Evolutionary conservation across 2,888 invertebrate genomes (phyloP).

Genomic region (Acanthosepion lycidas): DNA sequence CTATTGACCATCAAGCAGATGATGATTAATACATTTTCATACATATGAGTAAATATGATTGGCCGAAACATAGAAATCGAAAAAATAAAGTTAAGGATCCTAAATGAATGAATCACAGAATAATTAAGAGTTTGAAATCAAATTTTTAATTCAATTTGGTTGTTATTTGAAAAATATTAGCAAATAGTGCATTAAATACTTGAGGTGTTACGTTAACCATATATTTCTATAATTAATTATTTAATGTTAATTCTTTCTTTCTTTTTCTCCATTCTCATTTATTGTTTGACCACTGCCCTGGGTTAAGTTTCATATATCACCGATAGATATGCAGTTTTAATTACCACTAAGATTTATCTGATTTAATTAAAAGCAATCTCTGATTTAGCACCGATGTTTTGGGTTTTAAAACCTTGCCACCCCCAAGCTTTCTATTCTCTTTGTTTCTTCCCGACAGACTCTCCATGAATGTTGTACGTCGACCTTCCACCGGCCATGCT

Average conservation of each 20-base stretch:
- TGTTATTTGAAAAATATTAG: neutral
- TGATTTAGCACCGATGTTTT: conserved; percentile 8
- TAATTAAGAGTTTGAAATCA: no score
- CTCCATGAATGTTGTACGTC: neutral
- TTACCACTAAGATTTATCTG: conserved; percentile 16
- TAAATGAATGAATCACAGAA: neutral
- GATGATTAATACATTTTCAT: no score
- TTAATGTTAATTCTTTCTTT: neutral
- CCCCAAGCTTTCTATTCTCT: neutral
- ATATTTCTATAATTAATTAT: neutral
- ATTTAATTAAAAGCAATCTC: conserved; percentile 3
- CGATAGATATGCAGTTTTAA: conserved; percentile 1
- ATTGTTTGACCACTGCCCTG: conserved; percentile 14
- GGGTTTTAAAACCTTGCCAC: neutral
- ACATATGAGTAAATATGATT: no score
- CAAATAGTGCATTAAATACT: neutral
- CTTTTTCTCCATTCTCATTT: neutral
- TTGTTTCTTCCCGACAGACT: neutral
- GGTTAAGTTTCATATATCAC: conserved; percentile 33
- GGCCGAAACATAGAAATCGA: neutral
- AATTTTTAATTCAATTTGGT: neutral
- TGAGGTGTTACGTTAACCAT: neutral
- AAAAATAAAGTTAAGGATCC: neutral
- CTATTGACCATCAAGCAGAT: no score
- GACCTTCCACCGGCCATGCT: neutral